Base-by-base conservation (phyloP, 2,888 invertebrate genomes). In the Spodoptera exigua region DNA sequence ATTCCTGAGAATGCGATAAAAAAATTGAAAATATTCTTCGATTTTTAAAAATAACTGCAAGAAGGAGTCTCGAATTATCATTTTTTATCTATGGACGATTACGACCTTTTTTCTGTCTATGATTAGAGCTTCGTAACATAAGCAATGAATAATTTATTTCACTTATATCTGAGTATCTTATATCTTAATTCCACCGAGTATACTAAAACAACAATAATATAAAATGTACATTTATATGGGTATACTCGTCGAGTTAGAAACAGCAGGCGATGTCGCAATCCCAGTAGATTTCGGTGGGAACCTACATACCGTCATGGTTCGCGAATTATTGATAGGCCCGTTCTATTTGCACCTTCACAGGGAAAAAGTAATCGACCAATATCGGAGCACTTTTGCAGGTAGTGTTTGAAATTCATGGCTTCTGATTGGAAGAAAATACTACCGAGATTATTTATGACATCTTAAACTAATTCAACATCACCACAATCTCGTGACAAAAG, bases 261-360 rank as follows among this genome's bases (percentile, higher is more conserved):
- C 64, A 51, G 46, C 59, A 47, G 41, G 21, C 49, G 39, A 27
- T 44, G 60, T 46, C 27, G 41, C 60, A 68, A 57, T 81, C 83
- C 85, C 81, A 40, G 51, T 61, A 76, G 87, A 70, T 65, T 80
- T 61, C 66, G 74, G 75, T 74, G 72, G 74, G 74, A 79, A 59
- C 70, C 76, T 80, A 77, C 79, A 80, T 78, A 80, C 56, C 47
- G 70, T 78, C 78, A 80, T 62, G 74, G 71, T 56, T 61, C 47
- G 35, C 75, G 85, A 85, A 87, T 87, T 84, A 86, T 86, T 84
- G 77, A 86, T 86, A 81, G 61, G 64, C 68, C 56, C 66, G 67
- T 65, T 74, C 81, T 79, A 72, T 78, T 74, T 72, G 53, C 64
- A 70, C 55, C 53, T 39, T 39, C 11, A 21, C 27, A 21, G 47